A percentile compares a stretch with the other conserved stretches of the same genome.
phyloP scores from a whole-genome alignment of 2,888 invertebrate genomes.

The Hedya salicella region DNA sequence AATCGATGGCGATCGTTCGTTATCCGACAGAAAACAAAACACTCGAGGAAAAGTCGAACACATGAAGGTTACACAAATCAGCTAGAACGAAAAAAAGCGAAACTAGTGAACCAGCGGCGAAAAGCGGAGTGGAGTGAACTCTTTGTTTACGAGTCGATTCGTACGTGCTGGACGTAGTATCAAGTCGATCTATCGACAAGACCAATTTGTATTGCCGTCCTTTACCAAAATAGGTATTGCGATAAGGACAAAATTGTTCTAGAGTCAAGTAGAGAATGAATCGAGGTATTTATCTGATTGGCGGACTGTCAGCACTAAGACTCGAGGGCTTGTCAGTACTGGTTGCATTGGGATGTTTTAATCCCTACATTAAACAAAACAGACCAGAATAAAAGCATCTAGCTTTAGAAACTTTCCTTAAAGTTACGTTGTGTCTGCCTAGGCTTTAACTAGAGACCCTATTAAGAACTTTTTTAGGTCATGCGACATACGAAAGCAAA shows the following conservation, averaged over 20 bases:
- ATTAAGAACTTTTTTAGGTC: slow-evolving; percentile 43
- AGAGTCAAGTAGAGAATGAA: neutral
- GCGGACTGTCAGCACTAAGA: neutral
- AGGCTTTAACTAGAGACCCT: slow-evolving; percentile 37
- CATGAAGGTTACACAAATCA: slow-evolving; percentile 65
- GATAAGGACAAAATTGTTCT: neutral
- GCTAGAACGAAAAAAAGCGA: slow-evolving; percentile 62
- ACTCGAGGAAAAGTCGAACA: slow-evolving; percentile 50
- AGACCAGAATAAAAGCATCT: neutral
- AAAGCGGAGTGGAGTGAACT: slow-evolving; percentile 68
- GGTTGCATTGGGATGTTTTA: slow-evolving; percentile 8
- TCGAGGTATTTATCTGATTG: neutral
- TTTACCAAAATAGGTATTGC: neutral
- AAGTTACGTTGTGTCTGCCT: slow-evolving; percentile 11
- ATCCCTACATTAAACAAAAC: neutral
- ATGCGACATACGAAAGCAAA: slow-evolving; percentile 37
- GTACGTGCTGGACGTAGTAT: slow-evolving; percentile 32
- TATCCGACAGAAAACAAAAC: slow-evolving; percentile 24
- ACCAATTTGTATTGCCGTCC: slow-evolving; percentile 10
- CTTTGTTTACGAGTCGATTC: slow-evolving; percentile 70
- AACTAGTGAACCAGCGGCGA: slow-evolving; percentile 59
- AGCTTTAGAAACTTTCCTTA: neutral
- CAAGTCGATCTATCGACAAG: neutral
- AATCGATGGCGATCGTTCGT: slow-evolving; percentile 11
- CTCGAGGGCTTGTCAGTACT: neutral